A percentile compares a stretch with the other conserved stretches of the same genome.
These are phyloP conservation scores for Danio choprae DNA, from an alignment of 2,797 vertebrate genomes.

Conservation along the genomic window DNA sequence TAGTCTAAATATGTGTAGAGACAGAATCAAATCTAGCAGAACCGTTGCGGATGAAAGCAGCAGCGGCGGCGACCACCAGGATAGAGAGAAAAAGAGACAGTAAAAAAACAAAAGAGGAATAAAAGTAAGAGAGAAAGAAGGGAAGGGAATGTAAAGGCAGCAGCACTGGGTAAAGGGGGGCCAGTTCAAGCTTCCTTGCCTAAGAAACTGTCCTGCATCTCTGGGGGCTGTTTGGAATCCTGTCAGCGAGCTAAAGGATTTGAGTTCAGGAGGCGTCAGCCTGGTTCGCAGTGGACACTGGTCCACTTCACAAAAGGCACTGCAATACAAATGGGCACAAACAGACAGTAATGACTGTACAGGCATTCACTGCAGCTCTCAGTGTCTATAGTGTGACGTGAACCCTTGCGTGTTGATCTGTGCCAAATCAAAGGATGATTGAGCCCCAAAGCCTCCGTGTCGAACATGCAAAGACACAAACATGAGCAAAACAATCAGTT, in stretches of 20 bases:
- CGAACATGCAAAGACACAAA: conserved; percentile 39
- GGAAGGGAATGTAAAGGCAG: conserved; percentile 49
- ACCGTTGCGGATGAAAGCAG: conserved; percentile 13
- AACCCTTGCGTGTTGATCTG: conserved; percentile 41
- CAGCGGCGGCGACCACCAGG: conserved; percentile 31
- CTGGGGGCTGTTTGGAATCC: conserved; percentile 84
- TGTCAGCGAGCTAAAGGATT: conserved; percentile 86
- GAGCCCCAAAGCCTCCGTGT: conserved; percentile 9
- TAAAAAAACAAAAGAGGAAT: conserved; percentile 36
- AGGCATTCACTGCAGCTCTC: conserved; percentile 44
- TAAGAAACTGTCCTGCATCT: conserved; percentile 87
- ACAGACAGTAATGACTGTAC: conserved; percentile 65
- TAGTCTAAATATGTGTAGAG: not conserved
- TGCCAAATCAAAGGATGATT: conserved; percentile 41
- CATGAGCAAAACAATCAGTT: conserved; percentile 22
- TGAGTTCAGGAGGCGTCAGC: conserved; percentile 85
- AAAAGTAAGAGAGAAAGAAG: conserved; percentile 47
- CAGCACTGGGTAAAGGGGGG: conserved; percentile 64
- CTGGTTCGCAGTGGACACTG: conserved; percentile 82
- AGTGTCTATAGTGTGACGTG: conserved; percentile 44
- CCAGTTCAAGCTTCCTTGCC: conserved; percentile 79
- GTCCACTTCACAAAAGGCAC: conserved; percentile 86
- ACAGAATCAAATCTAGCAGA: conserved; percentile 41
- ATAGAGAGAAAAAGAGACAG: conserved; percentile 47
- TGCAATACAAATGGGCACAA: conserved; percentile 78